Evolutionary conservation across 2,113 vertebrate genomes (phyloP).

Genomic region (Spizaetus ornatus): DNA sequence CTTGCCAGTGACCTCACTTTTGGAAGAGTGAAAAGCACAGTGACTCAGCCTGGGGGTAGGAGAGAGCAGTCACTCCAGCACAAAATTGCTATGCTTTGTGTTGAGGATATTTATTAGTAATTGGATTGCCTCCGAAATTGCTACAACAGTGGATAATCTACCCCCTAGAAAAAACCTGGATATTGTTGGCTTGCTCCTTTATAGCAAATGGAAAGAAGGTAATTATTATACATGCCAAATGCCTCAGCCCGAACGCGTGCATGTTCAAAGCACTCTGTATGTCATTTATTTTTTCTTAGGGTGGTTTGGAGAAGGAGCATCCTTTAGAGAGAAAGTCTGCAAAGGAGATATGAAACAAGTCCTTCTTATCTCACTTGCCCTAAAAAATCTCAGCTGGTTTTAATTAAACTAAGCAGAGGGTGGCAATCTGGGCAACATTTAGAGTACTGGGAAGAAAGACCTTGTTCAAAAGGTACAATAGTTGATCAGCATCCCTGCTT

Average conservation of each 20-base stretch:
- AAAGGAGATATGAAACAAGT: neutral
- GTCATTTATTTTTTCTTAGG: neutral
- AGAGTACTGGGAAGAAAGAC: neutral
- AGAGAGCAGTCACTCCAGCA: neutral
- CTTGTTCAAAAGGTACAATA: neutral
- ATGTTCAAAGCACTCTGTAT: neutral
- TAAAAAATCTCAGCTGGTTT: neutral
- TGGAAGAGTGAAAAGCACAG: neutral
- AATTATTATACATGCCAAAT: constrained; percentile 25
- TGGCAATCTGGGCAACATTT: neutral
- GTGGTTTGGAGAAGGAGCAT: neutral
- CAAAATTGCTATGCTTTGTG: neutral
- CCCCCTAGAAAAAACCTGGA: neutral
- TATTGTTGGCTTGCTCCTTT: neutral
- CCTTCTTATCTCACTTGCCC: neutral
- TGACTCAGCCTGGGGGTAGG: neutral
- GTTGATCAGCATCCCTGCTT: neutral
- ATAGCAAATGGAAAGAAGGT: neutral
- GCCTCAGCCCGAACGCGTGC: neutral
- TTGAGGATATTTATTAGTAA: neutral
- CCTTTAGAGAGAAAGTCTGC: neutral
- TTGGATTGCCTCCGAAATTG: neutral
- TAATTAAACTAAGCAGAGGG: constrained; percentile 15
- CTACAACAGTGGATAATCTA: neutral
- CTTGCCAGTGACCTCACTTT: neutral